These are phyloP conservation scores for Diaprepes abbreviatus DNA, from an alignment of 2,888 invertebrate genomes.

Conservation along the genomic window DNA sequence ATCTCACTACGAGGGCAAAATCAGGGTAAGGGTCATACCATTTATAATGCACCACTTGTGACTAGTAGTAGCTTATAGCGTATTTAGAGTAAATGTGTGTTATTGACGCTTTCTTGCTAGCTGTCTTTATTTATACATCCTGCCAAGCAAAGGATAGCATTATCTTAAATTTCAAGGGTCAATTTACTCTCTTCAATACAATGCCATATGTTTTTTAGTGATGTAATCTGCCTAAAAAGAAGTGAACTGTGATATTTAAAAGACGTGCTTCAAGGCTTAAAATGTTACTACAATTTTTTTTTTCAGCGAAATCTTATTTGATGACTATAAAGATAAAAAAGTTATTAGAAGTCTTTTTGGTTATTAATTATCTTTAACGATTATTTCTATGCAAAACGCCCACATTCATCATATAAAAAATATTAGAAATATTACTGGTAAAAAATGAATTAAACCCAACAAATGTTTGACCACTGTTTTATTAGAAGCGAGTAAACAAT, in stretches of 20 bases:
- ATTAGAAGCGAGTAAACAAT: too few species aligned
- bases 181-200: conserved; percentile 35
- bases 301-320: too few species aligned
- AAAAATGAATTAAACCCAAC: too few species aligned
- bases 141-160: conserved; percentile 37
- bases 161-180: conserved; percentile 22
- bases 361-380: too few species aligned
- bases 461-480: too few species aligned
- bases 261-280: conserved; percentile 24
- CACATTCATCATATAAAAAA: too few species aligned
- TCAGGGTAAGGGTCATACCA: conserved; percentile 68
- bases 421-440: too few species aligned
- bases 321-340: neutral
- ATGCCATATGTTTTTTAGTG: conserved; percentile 14
- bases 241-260: conserved; percentile 43
- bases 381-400: too few species aligned
- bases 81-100: conserved; percentile 63
- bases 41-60: conserved; percentile 64
- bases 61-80: conserved; percentile 64
- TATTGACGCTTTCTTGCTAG: conserved; percentile 63
- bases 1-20: conserved; percentile 62
- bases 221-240: conserved; percentile 19
- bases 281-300: too few species aligned
- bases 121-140: conserved; percentile 56
- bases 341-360: too few species aligned